Conservation (phyloP, 2,888 invertebrate species). For the Philereme transversata region DNA sequence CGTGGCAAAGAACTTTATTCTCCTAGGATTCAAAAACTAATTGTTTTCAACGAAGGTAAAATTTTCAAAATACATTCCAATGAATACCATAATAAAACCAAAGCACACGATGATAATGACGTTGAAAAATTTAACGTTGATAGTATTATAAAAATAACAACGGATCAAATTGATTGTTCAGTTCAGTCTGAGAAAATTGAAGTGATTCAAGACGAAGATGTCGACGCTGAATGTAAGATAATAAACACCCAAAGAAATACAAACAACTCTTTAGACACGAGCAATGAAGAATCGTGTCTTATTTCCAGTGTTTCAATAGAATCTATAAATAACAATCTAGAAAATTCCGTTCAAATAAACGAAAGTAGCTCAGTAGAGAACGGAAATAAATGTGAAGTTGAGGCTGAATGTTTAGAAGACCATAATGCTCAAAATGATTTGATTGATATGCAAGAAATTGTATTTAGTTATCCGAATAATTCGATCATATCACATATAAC, state of each 20-base stretch:
- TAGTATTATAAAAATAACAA: neutral
- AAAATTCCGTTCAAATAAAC: constrained; percentile 8
- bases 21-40: constrained; percentile 66
- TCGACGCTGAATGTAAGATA: constrained; percentile 1
- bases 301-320: constrained; percentile 5
- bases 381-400: constrained; percentile 10
- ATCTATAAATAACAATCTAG: constrained; percentile 1
- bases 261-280: neutral
- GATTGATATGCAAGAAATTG: constrained; percentile 19
- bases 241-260: constrained; percentile 3
- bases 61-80: neutral
- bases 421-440: constrained; percentile 14
- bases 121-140: neutral
- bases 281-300: neutral
- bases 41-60: constrained; percentile 51
- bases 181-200: neutral
- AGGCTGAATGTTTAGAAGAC: constrained; percentile 7
- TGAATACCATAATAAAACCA: constrained; percentile 5
- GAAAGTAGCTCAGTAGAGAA: neutral
- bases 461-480: constrained; percentile 19
- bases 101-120: constrained; percentile 4
- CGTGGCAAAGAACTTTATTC: constrained; percentile 61
- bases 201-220: neutral
- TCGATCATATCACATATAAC: constrained; percentile 26
- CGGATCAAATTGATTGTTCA: neutral